Percentiles rank a stretch among this genome's conserved stretches.
phyloP scores from a whole-genome alignment of 2,888 invertebrate genomes.

The Holacanthella duospinosa region DNA sequence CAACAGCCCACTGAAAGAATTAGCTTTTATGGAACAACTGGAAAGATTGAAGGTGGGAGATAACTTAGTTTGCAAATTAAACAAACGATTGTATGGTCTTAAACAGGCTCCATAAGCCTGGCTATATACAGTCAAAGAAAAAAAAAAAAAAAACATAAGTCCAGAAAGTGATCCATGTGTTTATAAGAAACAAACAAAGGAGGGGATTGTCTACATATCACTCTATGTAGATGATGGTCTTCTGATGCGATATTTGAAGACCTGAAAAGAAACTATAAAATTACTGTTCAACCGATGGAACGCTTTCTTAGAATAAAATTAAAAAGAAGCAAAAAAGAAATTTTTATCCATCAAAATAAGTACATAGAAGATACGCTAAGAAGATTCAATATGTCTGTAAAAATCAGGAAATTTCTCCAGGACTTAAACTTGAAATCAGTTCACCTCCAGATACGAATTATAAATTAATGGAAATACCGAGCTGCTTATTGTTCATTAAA shows the following conservation, averaged over 20 bases:
- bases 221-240: slow-evolving; percentile 1
- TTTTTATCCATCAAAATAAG: too few species aligned
- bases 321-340: too few species aligned
- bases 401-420: background rate
- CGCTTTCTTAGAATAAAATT: too few species aligned
- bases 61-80: slow-evolving; percentile 2
- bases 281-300: too few species aligned
- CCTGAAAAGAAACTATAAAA: too few species aligned
- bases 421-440: background rate
- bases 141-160: too few species aligned
- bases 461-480: slow-evolving; percentile 16
- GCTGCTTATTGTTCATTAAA: slow-evolving; percentile 23
- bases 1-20: slow-evolving; percentile 14
- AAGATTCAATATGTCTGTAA: slow-evolving; percentile 1
- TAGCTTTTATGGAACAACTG: slow-evolving; percentile 26
- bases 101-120: slow-evolving; percentile 28
- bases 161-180: background rate
- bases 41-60: slow-evolving; percentile 13
- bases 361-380: too few species aligned
- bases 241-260: background rate
- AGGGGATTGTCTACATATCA: background rate
- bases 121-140: slow-evolving; percentile 17
- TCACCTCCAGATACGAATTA: slow-evolving; percentile 5
- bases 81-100: slow-evolving; percentile 19
- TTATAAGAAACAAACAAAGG: background rate